phyloP scores from a whole-genome alignment of 1,140 invertebrate species.

The Eumaeus atala region DNA sequence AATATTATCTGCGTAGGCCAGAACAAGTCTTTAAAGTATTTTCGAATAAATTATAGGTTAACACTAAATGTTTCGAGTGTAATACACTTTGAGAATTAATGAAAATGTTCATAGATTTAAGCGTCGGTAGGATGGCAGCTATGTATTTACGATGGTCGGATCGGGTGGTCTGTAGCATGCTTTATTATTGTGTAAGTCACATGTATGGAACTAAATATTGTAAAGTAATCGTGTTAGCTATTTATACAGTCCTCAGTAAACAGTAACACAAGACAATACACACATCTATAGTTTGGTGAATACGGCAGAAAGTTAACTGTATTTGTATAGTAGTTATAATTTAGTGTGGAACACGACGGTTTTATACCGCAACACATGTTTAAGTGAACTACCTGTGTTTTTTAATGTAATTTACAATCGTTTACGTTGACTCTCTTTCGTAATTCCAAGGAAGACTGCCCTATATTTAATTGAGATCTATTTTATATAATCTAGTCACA shows the following conservation, averaged over 20 bases:
- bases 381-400: conserved; percentile 47
- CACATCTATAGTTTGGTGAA: conserved; percentile 69
- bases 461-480: conserved; percentile 72
- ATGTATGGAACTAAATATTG: conserved; percentile 16
- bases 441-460: conserved; percentile 72
- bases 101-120: conserved; percentile 10
- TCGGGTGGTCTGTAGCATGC: conserved; percentile 10
- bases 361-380: conserved; percentile 49
- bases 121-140: not conserved
- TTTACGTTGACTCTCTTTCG: conserved; percentile 65
- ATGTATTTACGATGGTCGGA: not conserved
- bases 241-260: conserved; percentile 59
- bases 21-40: no score
- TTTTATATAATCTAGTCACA: conserved; percentile 72
- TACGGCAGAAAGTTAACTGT: conserved; percentile 67
- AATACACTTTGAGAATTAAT: no score
- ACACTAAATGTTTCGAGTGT: no score
- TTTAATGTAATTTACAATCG: conserved; percentile 57
- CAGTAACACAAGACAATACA: conserved; percentile 70
- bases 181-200: conserved; percentile 12
- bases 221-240: conserved; percentile 31
- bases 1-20: no score
- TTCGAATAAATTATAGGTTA: no score
- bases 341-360: conserved; percentile 52
- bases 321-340: conserved; percentile 60